These are phyloP conservation scores for Maccullochella peelii DNA, from an alignment of 2,113 vertebrate species.

Conservation along the genomic window DNA sequence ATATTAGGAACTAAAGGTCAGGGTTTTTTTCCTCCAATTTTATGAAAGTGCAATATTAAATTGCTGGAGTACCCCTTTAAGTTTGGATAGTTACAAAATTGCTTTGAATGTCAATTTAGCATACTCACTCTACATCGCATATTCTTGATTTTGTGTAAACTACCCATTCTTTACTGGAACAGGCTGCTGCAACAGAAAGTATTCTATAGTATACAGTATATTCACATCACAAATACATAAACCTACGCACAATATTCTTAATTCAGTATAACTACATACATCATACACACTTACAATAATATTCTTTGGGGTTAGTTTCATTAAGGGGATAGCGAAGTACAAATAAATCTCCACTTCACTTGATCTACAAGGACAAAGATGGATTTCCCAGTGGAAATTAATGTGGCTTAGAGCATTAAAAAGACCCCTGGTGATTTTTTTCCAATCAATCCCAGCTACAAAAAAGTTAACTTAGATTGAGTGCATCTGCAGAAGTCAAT, in stretches of 20 bases:
- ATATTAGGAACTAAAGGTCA: neutral
- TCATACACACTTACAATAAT: conserved; percentile 14
- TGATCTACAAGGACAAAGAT: conserved; percentile 68
- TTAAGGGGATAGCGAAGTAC: conserved; percentile 57
- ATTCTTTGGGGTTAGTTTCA: conserved; percentile 52
- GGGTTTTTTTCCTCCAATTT: neutral
- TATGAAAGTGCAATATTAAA: neutral
- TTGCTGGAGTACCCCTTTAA: neutral
- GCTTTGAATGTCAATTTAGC: neutral
- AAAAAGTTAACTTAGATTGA: conserved; percentile 75
- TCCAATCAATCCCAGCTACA: conserved; percentile 71
- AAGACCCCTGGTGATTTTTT: conserved; percentile 62
- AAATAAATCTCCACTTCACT: conserved; percentile 61
- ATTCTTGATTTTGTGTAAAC: neutral
- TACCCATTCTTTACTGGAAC: neutral
- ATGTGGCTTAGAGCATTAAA: conserved; percentile 69
- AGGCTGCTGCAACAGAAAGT: neutral
- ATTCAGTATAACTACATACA: neutral
- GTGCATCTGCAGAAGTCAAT: conserved; percentile 75
- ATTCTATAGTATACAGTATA: neutral
- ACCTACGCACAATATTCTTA: neutral
- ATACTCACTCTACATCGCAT: neutral
- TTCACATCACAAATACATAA: neutral
- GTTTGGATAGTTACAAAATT: neutral
- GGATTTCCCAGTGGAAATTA: conserved; percentile 70